These are phyloP conservation scores for Uromys caudimaculatus DNA, from an alignment of 2,797 vertebrate species.

Conservation along the genomic window DNA sequence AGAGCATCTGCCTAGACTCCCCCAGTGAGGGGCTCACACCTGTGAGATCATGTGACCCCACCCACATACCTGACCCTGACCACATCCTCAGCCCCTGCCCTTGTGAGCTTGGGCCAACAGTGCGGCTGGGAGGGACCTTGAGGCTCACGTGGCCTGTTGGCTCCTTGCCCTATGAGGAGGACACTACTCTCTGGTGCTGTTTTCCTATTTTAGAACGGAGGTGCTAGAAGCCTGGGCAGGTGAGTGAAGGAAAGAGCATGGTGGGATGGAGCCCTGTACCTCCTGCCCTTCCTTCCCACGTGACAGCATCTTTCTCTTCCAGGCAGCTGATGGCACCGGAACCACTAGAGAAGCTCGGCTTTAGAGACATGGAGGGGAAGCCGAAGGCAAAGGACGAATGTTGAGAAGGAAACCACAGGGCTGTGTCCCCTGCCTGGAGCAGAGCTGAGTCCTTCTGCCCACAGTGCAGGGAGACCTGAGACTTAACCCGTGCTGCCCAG, in stretches of 20 bases:
- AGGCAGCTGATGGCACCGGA: constrained; percentile 95
- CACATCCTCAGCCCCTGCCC: not conserved
- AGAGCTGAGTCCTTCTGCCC: not conserved
- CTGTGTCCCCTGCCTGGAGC: not conserved
- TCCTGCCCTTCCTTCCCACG: not conserved
- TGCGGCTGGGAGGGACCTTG: not conserved
- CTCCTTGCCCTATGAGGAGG: not conserved
- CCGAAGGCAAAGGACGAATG: constrained; percentile 79
- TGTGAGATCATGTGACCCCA: not conserved
- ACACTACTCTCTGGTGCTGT: not conserved
- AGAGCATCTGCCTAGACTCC: not conserved
- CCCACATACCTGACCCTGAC: not conserved
- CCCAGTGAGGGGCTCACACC: not conserved
- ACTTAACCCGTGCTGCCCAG: not conserved
- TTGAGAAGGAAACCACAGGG: constrained; percentile 61
- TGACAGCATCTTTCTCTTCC: constrained; percentile 54
- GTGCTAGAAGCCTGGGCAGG: not conserved
- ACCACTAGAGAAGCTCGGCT: constrained; percentile 94
- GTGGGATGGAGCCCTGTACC: not conserved
- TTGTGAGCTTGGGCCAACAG: not conserved
- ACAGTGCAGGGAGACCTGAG: too few relatives aligned
- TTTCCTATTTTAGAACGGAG: not conserved
- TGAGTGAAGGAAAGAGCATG: not conserved
- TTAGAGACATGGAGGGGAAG: constrained; percentile 89
- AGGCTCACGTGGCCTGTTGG: not conserved